phyloP scores from a whole-genome alignment of 2,797 vertebrate genomes.

The Rachycentron canadum region DNA sequence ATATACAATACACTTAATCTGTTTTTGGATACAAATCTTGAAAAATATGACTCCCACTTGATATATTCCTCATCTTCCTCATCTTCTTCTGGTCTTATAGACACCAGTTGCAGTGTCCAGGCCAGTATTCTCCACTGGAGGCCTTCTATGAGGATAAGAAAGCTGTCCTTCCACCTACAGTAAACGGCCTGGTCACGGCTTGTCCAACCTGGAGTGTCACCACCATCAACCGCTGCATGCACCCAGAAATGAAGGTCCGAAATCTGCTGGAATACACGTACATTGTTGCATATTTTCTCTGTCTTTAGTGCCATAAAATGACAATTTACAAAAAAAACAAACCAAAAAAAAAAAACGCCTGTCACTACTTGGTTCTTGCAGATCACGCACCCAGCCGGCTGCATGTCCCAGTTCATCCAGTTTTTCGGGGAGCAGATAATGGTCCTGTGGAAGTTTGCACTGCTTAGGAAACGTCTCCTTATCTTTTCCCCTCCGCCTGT shows the following conservation, averaged over 20 bases:
- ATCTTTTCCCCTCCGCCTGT: constrained; percentile 98
- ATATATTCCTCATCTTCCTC: neutral
- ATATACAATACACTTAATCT: neutral
- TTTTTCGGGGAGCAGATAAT: constrained; percentile 99
- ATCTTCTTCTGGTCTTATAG: constrained; percentile 72
- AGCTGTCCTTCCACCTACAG: constrained; percentile 89
- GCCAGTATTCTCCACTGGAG: constrained; percentile 96
- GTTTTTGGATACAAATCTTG: neutral
- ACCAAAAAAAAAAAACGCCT: neutral
- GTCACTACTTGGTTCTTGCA: constrained; percentile 63
- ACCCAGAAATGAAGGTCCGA: constrained; percentile 97
- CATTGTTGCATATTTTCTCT: neutral
- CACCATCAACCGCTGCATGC: constrained; percentile 95
- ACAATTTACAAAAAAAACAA: neutral
- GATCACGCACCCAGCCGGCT: constrained; percentile 99
- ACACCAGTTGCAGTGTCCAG: constrained; percentile 95
- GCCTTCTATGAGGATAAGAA: constrained; percentile 99
- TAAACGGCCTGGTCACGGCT: constrained; percentile 85
- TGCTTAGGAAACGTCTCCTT: constrained; percentile 96
- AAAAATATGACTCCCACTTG: constrained; percentile 9
- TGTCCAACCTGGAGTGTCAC: constrained; percentile 92
- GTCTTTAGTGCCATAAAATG: neutral
- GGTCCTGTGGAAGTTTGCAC: constrained; percentile 97
- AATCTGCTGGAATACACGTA: neutral
- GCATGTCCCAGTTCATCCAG: constrained; percentile 99